Conservation (phyloP, 2,797 vertebrate species). For the Eutrigla gurnardus region DNA sequence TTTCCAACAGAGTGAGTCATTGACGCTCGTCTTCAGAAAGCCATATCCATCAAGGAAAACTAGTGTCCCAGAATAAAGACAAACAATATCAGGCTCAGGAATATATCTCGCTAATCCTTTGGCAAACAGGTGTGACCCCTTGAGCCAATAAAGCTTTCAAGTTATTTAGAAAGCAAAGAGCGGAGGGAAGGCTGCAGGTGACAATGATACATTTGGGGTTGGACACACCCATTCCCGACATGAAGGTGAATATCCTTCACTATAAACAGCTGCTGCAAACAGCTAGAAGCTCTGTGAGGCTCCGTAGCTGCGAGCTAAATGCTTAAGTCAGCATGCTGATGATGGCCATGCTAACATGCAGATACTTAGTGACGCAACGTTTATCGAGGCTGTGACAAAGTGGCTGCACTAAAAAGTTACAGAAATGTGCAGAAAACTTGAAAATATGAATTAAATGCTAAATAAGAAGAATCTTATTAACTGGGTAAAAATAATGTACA, state of each 20-base stretch:
- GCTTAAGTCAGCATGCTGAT: background rate
- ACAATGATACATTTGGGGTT: conserved; percentile 55
- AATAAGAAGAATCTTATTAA: conserved; percentile 2
- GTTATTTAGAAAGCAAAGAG: conserved; percentile 60
- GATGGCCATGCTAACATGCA: background rate
- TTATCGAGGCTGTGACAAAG: background rate
- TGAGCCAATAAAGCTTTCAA: conserved; percentile 72
- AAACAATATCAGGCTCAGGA: conserved; percentile 59
- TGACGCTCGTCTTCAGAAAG: conserved; percentile 49
- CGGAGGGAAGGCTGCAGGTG: conserved; percentile 43
- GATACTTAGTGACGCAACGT: background rate
- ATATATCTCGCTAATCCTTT: conserved; percentile 69
- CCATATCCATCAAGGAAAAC: conserved; percentile 59
- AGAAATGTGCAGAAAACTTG: background rate
- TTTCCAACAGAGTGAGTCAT: conserved; percentile 68
- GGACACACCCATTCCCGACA: conserved; percentile 37
- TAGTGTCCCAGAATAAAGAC: conserved; percentile 49
- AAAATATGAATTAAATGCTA: background rate
- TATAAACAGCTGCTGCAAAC: background rate
- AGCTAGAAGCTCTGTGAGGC: background rate
- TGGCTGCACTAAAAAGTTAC: background rate
- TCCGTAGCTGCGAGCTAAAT: conserved; percentile 1
- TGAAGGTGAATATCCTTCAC: conserved; percentile 23
- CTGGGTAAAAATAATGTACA: background rate
- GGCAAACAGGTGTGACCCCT: conserved; percentile 69